Conservation (phyloP, 2,797 vertebrate species). For the Tympanoctomys barrerae region DNA sequence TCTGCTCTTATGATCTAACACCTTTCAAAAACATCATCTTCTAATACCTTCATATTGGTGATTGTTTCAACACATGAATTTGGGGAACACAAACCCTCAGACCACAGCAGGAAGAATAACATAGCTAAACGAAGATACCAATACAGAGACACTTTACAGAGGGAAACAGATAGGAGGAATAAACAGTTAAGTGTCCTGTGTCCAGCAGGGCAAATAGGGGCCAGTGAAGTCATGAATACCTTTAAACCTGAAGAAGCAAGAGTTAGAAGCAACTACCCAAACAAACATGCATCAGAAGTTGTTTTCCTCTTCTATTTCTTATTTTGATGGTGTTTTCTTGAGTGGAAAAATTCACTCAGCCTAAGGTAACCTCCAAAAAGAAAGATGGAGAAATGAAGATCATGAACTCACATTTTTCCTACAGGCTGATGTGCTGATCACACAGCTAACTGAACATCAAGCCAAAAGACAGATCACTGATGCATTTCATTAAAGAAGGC, state of each 20-base stretch:
- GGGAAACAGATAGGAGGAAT: not conserved
- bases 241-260: not conserved
- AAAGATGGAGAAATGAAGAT: constrained; percentile 39
- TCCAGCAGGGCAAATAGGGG: not conserved
- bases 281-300: not conserved
- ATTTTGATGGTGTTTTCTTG: not conserved
- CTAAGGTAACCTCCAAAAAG: not conserved
- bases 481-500: not conserved
- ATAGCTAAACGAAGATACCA: not conserved
- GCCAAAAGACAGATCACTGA: not conserved
- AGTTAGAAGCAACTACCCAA: not conserved
- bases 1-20: not conserved
- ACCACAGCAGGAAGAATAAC: not conserved
- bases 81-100: not conserved
- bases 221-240: not conserved
- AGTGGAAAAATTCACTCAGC: not conserved
- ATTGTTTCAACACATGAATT: not conserved
- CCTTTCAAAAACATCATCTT: not conserved
- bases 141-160: not conserved
- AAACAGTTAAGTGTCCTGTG: not conserved
- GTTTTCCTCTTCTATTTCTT: not conserved
- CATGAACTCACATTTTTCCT: constrained; percentile 20
- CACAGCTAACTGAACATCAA: not conserved
- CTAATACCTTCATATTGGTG: not conserved
- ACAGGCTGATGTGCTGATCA: not conserved